phyloP scores from a whole-genome alignment of 2,888 invertebrate genomes.

The Sceliomorpha sp. region DNA sequence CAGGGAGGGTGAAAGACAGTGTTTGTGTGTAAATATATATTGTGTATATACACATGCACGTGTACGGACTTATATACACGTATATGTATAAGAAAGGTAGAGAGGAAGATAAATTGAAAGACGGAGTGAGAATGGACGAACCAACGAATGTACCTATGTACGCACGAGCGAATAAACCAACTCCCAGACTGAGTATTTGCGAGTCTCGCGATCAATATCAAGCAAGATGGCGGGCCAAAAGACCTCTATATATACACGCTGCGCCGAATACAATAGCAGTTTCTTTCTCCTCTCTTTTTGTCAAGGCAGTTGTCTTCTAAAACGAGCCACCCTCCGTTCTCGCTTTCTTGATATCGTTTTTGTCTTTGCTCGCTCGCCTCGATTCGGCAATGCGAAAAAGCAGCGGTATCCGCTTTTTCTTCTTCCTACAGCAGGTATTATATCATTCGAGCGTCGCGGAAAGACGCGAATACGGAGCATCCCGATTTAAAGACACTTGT shows the following conservation, averaged over 20 bases:
- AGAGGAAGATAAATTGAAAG: constrained; percentile 39
- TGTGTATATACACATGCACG: constrained; percentile 7
- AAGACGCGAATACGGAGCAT: constrained; percentile 38
- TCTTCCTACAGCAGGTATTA: constrained; percentile 25
- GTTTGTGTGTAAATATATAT: constrained; percentile 20
- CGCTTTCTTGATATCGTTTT: constrained; percentile 56
- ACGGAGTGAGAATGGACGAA: constrained; percentile 58
- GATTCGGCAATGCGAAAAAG: constrained; percentile 53
- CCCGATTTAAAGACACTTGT: constrained; percentile 43
- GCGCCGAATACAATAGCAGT: constrained; percentile 77
- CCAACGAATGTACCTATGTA: constrained; percentile 58
- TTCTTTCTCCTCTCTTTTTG: constrained; percentile 57
- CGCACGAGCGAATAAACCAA: constrained; percentile 62
- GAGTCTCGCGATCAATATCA: constrained; percentile 80
- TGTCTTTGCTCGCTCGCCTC: constrained; percentile 55
- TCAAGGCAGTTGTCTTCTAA: constrained; percentile 55
- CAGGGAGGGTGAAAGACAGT: constrained; percentile 57
- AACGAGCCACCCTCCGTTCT: constrained; percentile 55
- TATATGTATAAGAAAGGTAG: constrained; percentile 25
- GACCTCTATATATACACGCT: constrained; percentile 69
- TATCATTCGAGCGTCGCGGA: constrained; percentile 36
- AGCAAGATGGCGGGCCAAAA: constrained; percentile 79
- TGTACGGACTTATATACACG: too few relatives aligned
- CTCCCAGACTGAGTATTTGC: constrained; percentile 73
- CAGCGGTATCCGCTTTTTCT: constrained; percentile 44